Evolutionary conservation across 2,888 invertebrate species (phyloP).

Genomic region (Operophtera brumata): DNA sequence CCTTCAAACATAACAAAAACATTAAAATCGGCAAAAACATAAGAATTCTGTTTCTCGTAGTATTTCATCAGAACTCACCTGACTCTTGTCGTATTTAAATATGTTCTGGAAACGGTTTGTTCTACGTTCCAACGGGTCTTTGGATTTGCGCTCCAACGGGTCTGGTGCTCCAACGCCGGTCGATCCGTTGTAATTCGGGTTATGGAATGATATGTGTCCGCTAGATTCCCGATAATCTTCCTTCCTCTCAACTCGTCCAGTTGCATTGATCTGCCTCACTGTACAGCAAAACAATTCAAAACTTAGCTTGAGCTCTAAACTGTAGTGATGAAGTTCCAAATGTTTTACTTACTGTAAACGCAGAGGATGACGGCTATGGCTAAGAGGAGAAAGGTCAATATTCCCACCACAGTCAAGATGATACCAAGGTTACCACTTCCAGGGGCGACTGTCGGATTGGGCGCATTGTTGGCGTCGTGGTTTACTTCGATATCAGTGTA

Average conservation of each 20-base stretch:
- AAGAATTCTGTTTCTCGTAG: not conserved
- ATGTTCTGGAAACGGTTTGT: constrained; percentile 78
- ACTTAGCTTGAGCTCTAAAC: constrained; percentile 8
- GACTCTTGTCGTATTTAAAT: constrained; percentile 89
- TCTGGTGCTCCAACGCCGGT: constrained; percentile 51
- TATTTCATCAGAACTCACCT: constrained; percentile 67
- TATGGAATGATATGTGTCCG: constrained; percentile 91
- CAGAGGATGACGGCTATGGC: constrained; percentile 39
- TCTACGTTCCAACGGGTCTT: constrained; percentile 59
- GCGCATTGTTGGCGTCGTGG: constrained; percentile 35
- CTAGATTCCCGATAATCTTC: constrained; percentile 76
- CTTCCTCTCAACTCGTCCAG: constrained; percentile 53
- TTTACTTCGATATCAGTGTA: constrained; percentile 51
- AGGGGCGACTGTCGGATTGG: constrained; percentile 49
- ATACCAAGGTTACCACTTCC: constrained; percentile 41
- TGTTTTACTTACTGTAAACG: constrained; percentile 46
- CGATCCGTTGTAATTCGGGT: constrained; percentile 89
- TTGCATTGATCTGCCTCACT: constrained; percentile 26
- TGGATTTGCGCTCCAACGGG: constrained; percentile 53
- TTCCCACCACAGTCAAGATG: constrained; percentile 45
- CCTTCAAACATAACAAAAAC: constrained; percentile 58
- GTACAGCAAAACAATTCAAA: constrained; percentile 23
- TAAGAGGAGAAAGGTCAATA: constrained; percentile 42
- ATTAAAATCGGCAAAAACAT: not conserved
- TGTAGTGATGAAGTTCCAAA: constrained; percentile 16